These are phyloP conservation scores for Orbicella faveolata DNA, from an alignment of 64 coral and sea anemone species.

Conservation along the genomic window DNA sequence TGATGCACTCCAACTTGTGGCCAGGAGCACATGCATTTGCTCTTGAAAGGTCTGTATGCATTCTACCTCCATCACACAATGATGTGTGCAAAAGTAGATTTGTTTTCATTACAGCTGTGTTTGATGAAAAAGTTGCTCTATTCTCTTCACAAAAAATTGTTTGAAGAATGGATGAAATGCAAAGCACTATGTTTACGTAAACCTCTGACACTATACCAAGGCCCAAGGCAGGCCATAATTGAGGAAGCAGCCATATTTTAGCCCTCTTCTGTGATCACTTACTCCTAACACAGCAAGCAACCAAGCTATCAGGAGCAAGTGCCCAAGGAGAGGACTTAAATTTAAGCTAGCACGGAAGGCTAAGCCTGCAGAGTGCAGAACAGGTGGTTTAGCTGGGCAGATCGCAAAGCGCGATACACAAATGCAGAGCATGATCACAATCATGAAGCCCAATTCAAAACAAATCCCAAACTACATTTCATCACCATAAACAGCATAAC, in stretches of 20 bases:
- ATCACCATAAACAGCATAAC: no score
- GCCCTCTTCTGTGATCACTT: no score
- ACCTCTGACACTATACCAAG: no score
- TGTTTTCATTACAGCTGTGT: not conserved
- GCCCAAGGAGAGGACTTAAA: no score
- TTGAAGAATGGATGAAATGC: not conserved
- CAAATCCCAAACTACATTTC: no score
- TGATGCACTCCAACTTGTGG: slow-evolving; percentile 93
- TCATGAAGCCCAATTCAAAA: not conserved
- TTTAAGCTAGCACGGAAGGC: not conserved
- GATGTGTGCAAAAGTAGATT: not conserved
- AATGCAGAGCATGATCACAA: no score
- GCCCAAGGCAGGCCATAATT: no score
- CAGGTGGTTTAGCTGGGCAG: not conserved
- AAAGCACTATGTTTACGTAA: no score
- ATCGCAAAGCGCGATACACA: not conserved
- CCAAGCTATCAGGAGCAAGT: no score
- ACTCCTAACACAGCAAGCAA: no score
- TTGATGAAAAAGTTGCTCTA: not conserved
- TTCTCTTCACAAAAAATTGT: not conserved
- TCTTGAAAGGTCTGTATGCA: slow-evolving; percentile 80
- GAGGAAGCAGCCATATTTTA: no score
- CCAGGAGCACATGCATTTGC: slow-evolving; percentile 98
- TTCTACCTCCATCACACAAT: no score
- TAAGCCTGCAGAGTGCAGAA: not conserved